Conservation (phyloP, 2,797 vertebrate species). For the Acomys russatus region DNA sequence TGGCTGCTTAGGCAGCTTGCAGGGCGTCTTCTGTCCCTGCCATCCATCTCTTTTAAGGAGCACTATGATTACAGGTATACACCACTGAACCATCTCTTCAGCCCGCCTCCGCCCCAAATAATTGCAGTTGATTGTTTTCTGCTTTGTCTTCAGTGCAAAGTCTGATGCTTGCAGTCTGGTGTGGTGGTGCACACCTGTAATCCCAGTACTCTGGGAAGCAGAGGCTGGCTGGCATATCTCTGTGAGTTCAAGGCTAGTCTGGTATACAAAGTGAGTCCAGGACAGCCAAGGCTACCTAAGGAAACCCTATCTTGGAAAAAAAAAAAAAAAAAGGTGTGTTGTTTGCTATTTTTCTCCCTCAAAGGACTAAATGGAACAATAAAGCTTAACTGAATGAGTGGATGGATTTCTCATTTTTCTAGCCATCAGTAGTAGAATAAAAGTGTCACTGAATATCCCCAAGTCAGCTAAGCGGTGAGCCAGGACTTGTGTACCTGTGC, state of each 20-base stretch:
- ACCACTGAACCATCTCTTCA: not conserved
- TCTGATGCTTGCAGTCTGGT: too few relatives aligned
- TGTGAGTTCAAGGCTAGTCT: too few relatives aligned
- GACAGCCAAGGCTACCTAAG: too few relatives aligned
- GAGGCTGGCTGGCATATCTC: too few relatives aligned
- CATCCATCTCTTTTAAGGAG: too few relatives aligned
- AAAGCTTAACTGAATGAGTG: not conserved
- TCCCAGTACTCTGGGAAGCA: too few relatives aligned
- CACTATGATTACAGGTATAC: not conserved
- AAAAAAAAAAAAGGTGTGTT: not conserved
- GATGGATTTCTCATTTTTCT: constrained; percentile 1
- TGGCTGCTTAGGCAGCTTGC: not conserved
- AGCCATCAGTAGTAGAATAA: not conserved
- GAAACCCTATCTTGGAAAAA: too few relatives aligned
- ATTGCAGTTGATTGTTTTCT: not conserved
- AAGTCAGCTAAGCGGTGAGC: not conserved
- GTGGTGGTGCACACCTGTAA: too few relatives aligned
- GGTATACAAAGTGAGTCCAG: too few relatives aligned
- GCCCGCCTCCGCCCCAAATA: not conserved
- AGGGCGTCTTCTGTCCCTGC: not conserved
- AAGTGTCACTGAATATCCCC: not conserved
- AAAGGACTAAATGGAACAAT: not conserved
- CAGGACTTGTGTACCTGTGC: not conserved
- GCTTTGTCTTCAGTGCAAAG: not conserved
- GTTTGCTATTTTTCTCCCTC: not conserved